phyloP scores from a whole-genome alignment of 2,888 invertebrate genomes.

The Lasioglossum leucozonium region DNA sequence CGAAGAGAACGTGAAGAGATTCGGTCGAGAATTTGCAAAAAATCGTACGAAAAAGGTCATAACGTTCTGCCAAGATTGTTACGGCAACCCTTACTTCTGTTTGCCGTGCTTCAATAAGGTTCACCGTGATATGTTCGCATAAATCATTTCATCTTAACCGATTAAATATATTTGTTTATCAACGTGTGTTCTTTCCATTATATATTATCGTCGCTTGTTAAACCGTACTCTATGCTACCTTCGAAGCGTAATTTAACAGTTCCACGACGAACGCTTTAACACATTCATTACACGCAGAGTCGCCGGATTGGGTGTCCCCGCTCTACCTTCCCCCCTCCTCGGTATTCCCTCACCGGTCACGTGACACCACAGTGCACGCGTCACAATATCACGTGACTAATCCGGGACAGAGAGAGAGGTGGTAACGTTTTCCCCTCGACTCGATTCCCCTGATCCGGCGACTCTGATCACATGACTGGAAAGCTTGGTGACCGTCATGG shows the following conservation, averaged over 20 bases:
- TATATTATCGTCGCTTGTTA: not conserved
- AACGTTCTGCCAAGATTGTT: constrained; percentile 9
- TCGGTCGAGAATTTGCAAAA: constrained; percentile 17
- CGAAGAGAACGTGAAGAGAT: constrained; percentile 14
- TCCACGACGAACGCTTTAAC: not conserved
- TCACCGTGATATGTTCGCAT: constrained; percentile 1
- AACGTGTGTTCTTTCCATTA: not conserved
- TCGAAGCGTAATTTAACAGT: not conserved
- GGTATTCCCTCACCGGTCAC: too few relatives aligned
- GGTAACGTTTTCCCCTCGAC: too few relatives aligned
- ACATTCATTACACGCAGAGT: constrained; percentile 3
- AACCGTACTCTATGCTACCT: not conserved
- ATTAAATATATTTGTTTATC: not conserved
- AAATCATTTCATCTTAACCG: not conserved
- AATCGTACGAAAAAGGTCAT: constrained; percentile 20
- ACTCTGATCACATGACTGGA: constrained; percentile 6
- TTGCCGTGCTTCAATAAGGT: constrained; percentile 11
- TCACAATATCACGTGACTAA: too few relatives aligned
- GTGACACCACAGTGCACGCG: too few relatives aligned
- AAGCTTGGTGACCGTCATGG: constrained; percentile 14
- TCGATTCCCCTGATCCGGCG: too few relatives aligned
- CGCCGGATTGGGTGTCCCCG: too few relatives aligned
- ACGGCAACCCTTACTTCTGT: constrained; percentile 1
- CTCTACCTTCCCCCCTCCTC: too few relatives aligned
- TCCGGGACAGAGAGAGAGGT: too few relatives aligned